Conservation (phyloP, 2,888 invertebrate genomes). For the Synergus umbraculus region DNA sequence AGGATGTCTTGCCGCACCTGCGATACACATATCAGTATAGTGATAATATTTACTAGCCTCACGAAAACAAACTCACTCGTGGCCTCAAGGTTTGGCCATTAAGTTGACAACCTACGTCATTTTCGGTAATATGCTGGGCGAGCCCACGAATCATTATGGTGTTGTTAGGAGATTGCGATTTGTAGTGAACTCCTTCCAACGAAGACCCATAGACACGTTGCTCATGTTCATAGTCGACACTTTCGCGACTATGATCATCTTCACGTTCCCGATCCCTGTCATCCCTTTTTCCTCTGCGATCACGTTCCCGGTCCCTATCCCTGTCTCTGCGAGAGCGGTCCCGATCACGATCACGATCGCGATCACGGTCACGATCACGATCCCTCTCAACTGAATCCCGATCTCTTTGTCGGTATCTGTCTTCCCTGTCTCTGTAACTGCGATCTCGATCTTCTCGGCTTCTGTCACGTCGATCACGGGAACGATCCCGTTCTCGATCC, state of each 20-base stretch:
- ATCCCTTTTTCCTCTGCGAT: constrained; percentile 58
- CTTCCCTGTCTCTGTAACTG: constrained; percentile 69
- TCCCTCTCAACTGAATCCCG: constrained; percentile 62
- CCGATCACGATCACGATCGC: constrained; percentile 61
- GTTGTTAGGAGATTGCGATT: constrained; percentile 82
- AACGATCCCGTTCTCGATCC: constrained; percentile 72
- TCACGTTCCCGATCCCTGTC: constrained; percentile 71
- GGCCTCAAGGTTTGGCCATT: constrained; percentile 56
- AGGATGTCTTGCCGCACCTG: constrained; percentile 89
- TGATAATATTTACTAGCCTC: constrained; percentile 60
- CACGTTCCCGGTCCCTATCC: constrained; percentile 62
- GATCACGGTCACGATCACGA: constrained; percentile 66
- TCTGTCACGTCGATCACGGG: constrained; percentile 70
- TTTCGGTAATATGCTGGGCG: constrained; percentile 87
- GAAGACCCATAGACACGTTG: constrained; percentile 72
- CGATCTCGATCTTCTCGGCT: constrained; percentile 71
- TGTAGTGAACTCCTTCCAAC: constrained; percentile 79
- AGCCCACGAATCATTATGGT: constrained; percentile 88
- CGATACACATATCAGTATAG: constrained; percentile 71
- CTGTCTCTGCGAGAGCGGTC: constrained; percentile 68
- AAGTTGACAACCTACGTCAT: constrained; percentile 81
- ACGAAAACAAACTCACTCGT: constrained; percentile 58
- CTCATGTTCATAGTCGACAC: constrained; percentile 73
- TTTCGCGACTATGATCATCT: constrained; percentile 73
- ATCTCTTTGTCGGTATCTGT: constrained; percentile 58